phyloP scores from a whole-genome alignment of 1,140 invertebrate genomes.

The Apocrypta bakeri region DNA sequence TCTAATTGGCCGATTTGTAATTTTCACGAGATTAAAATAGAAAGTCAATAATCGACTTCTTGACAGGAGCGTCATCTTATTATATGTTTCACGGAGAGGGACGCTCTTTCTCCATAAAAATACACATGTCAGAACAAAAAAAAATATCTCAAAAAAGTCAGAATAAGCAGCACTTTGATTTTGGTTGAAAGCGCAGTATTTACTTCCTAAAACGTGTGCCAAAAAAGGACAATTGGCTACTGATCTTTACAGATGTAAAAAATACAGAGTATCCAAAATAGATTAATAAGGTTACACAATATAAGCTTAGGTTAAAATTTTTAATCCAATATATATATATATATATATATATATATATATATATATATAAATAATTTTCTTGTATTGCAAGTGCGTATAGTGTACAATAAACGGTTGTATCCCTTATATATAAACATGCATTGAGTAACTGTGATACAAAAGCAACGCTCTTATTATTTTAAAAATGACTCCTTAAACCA shows the following conservation, averaged over 20 bases:
- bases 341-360: neutral
- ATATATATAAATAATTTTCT: too few relatives aligned
- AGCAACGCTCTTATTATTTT: slow-evolving; percentile 33
- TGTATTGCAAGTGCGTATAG: slow-evolving; percentile 47
- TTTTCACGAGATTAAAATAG: slow-evolving; percentile 23
- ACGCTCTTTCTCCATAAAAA: neutral
- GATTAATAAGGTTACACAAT: slow-evolving; percentile 27
- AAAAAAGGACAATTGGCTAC: neutral
- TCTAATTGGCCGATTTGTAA: neutral
- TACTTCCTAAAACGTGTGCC: neutral
- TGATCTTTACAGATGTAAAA: slow-evolving; percentile 28
- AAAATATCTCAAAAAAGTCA: too few relatives aligned
- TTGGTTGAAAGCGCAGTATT: neutral
- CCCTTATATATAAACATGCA: slow-evolving; percentile 56
- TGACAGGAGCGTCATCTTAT: neutral
- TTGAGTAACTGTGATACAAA: slow-evolving; percentile 60
- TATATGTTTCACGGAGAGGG: neutral
- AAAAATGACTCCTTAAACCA: neutral
- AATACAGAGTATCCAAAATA: slow-evolving; percentile 39
- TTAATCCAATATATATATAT: slow-evolving; percentile 6
- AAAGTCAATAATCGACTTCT: slow-evolving; percentile 20
- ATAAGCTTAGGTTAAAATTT: slow-evolving; percentile 47
- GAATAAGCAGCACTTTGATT: slow-evolving; percentile 1
- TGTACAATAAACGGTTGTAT: slow-evolving; percentile 49
- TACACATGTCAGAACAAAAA: too few relatives aligned